Base-by-base conservation (phyloP, 1,140 invertebrate genomes). In the Wasmannia auropunctata region DNA sequence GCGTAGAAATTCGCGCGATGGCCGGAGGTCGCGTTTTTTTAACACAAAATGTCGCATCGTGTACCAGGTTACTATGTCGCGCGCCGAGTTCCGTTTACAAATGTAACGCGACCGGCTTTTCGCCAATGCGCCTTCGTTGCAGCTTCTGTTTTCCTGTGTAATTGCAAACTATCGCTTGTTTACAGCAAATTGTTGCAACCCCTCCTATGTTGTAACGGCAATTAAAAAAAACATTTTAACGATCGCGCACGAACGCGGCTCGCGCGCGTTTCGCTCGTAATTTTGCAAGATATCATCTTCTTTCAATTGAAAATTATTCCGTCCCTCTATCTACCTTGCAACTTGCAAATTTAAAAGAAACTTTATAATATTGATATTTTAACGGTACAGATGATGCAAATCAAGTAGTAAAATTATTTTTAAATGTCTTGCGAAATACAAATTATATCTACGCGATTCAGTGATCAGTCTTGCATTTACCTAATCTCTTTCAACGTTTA, bases 41-140 rank as follows among this genome's bases (percentile, higher is more conserved):
- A 93, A 94, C 93, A 94, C 93, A 94, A 94, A 93, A 93, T 93
- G 92, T 95, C 94, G 92, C 93, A 87, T 81, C 86, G 86, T 67
- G 91, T 94, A 95, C 49, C 94, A 94, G 94, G 93, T 91, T 84
- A 92, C 79, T 89, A 95, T 92, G 87, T 84, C 8, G 85, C 72
- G 72, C 69, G 65, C 62, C 72, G 80, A 75, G 88, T 75, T 84
- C 54, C 75, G 86, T 87, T 93, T 92, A 93, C 92, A 93, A 92
- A 85, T 93, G 92, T 93, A 93, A 92, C 89, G 76, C 62, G 65
- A 70, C 86, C 77, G 67, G 69, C 74, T 86, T 88, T 91, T 87
- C 80, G 83, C 75, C 79, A 86, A 90, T 90, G 65, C 89, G 84
- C n/a, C 74, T 90, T 89, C 81, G 67, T 49, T 85, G 34, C 63